These are phyloP conservation scores for Drosophila nigromelanica DNA, from an alignment of 1,140 invertebrate species.

Conservation along the genomic window DNA sequence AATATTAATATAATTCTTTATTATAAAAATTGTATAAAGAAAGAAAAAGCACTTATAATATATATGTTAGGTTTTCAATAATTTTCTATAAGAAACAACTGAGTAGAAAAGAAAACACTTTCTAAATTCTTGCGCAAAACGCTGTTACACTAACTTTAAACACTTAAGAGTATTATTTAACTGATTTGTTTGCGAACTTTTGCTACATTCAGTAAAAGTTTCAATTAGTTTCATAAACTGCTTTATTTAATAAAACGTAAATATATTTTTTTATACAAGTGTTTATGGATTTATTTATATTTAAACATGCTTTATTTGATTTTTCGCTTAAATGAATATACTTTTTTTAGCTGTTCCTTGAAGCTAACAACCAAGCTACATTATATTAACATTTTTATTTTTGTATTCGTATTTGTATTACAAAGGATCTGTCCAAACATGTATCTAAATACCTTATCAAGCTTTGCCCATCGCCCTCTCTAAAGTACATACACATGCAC, in stretches of 20 bases:
- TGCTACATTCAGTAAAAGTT: conserved; percentile 63
- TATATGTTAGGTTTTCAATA: conserved; percentile 37
- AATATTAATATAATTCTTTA: conserved; percentile 39
- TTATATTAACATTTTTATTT: background rate
- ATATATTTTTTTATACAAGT: conserved; percentile 56
- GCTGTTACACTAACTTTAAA: conserved; percentile 55
- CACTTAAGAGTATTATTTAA: conserved; percentile 62
- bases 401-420: conserved; percentile 16
- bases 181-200: conserved; percentile 51
- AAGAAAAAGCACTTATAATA: conserved; percentile 48
- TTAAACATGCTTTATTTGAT: conserved; percentile 22
- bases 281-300: conserved; percentile 38
- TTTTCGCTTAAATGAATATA: background rate
- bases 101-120: conserved; percentile 16
- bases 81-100: conserved; percentile 63
- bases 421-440: conserved; percentile 31
- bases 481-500: conserved; percentile 8
- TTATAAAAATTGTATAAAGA: conserved; percentile 59
- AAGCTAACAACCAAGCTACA: background rate
- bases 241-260: conserved; percentile 68
- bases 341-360: conserved; percentile 6
- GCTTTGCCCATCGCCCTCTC: conserved; percentile 4
- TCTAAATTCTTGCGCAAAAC: conserved; percentile 42
- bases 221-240: conserved; percentile 61
- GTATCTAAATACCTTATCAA: conserved; percentile 6